Evolutionary conservation across 1,140 invertebrate species (phyloP), one percentile per base, ranked within the genome.

Genomic region (Calliopsis andreniformis): DNA sequence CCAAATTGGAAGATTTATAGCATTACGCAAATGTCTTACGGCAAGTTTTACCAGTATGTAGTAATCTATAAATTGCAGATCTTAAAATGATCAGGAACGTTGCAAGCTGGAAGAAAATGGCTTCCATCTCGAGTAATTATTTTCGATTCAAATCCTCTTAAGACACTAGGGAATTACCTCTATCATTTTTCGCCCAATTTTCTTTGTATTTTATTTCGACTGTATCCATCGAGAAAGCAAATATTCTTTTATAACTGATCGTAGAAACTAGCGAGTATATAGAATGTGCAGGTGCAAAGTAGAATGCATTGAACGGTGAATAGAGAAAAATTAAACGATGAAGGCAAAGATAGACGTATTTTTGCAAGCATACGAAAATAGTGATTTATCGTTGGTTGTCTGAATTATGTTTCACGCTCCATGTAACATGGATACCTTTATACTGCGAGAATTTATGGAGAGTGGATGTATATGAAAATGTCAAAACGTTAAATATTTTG

Each of bases 241-340:
- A 68, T 68, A 55, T n/a, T 4, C 18, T n/a, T 45, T 45, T 28
- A n/a, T n/a, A n/a, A n/a, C n/a, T n/a, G 2, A 18, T 7, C 6
- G 20, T 4, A 0, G 32, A 6, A 8, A 4, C 18, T 25, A 42
- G 6, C 5, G 18, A 6, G 16, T 16, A 30, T 42, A 10, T 25
- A 10, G 35, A 16, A 30, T 32, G 45, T n/a, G 23, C 0, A 14
- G 43, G 12, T 20, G 18, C 1, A 4, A n/a, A 23, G n/a, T 8
- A 20, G n/a, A 64, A 64, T 18, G 30, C 23, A 66, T 30, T 30
- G 12, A 18, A 55, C 28, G 53, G 28, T 30, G 14, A 55, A 30
- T 28, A 28, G 53, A 30, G 25, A 53, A 35, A 35, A 53, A 66
- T 66, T 51, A 23, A 66, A 23, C 23, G 43, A 20, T 2, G n/a